Evolutionary conservation across 2,888 invertebrate species (phyloP), one percentile per base, ranked within the genome.

Genomic region (Pammene fasciana): DNA sequence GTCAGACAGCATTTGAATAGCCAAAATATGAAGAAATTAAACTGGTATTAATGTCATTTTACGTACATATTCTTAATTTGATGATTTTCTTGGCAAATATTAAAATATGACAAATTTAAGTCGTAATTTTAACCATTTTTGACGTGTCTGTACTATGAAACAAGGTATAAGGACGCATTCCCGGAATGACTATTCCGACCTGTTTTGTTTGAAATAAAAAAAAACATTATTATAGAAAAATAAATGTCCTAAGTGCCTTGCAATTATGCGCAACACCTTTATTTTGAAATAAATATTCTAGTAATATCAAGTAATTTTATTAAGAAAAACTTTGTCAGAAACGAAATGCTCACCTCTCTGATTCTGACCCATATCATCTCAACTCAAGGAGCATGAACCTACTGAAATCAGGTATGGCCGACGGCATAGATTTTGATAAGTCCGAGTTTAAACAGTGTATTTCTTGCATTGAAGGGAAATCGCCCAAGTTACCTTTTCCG

Each of bases 21-120:
- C 52, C 72, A 73, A 76, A 72, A 72, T 73, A 73, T 72, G 72
- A 73, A 61, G 70, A 72, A 77, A 77, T 66, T 68, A 70, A 72
- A 71, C 64, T 71, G 46, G 5, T 46, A 57, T 56, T 48, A 50
- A 66, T 43, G 48, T 2, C 18, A 50, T 66, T 66, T 46, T 68
- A 18, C 6, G 9, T 16, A 43, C n/a, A n/a, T 41, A 43, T 18
- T 43, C 34, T 1, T 48, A 60, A 65, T 70, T 66, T 66, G 38
- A 66, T 70, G 16, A 66, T 61, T 55, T 66, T 70, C 50, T 54
- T 66, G 48, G 59, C 34, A 61, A 60, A 65, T 60, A 70, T 61
- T 57, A 65, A 60, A 54, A 60, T 52, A 65, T 65, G 55, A 41
- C 65, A 70, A 64, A 64, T 64, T 59, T 54, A 67, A 67, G 67